Evolutionary conservation across 2,797 vertebrate genomes (phyloP).

Genomic region (Synanceia verrucosa): DNA sequence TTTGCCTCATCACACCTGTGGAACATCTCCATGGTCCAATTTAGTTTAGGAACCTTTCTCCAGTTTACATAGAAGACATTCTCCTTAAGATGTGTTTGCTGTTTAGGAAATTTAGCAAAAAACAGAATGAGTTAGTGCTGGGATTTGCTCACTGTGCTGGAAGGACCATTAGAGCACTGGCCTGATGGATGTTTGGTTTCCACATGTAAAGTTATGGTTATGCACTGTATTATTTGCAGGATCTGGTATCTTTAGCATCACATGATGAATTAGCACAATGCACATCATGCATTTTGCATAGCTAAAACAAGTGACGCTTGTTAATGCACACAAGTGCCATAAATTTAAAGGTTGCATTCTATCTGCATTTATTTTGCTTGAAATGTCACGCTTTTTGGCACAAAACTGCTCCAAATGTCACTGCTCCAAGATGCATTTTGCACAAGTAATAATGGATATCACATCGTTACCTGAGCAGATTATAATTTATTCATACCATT

Average conservation of each 20-base stretch:
- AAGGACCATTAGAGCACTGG: not conserved
- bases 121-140: not conserved
- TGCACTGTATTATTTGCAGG: not conserved
- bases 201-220: not conserved
- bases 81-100: not conserved
- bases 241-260: not conserved
- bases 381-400: not conserved
- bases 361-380: not conserved
- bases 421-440: not conserved
- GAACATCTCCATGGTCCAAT: not conserved
- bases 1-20: not conserved
- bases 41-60: not conserved
- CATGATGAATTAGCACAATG: not conserved
- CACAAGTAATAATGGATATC: not conserved
- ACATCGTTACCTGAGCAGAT: constrained; percentile 7
- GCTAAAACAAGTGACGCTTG: too few species aligned
- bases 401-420: not conserved
- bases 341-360: not conserved
- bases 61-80: not conserved
- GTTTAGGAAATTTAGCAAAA: not conserved
- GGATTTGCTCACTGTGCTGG: not conserved
- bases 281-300: not conserved
- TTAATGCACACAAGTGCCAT: not conserved
- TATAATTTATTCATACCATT: constrained; percentile 28
- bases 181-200: constrained; percentile 1